These are phyloP conservation scores for Drosophila takahashii DNA, from an alignment of 1,140 invertebrate genomes.

Conservation along the genomic window DNA sequence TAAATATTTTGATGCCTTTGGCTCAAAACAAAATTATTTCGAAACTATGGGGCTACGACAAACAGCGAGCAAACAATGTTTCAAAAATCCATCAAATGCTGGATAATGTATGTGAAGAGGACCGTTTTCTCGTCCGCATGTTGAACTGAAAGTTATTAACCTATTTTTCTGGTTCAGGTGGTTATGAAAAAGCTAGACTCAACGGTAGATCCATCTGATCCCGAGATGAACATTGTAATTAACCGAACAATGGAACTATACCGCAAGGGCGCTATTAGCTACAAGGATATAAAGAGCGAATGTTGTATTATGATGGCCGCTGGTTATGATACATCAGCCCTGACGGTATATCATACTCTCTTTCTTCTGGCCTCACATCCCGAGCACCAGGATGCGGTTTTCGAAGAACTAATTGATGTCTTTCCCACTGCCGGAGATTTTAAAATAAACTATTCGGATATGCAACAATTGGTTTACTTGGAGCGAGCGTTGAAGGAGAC, in stretches of 20 bases:
- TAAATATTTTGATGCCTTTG: neutral
- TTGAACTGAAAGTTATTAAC: too few relatives aligned
- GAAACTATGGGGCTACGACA: neutral
- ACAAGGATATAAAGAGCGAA: conserved; percentile 56
- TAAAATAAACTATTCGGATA: conserved; percentile 85
- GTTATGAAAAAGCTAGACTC: neutral
- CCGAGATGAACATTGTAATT: conserved; percentile 18
- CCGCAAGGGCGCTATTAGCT: conserved; percentile 28
- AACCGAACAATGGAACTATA: conserved; percentile 44
- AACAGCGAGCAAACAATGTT: neutral
- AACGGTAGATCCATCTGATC: neutral
- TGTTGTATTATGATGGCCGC: conserved; percentile 49
- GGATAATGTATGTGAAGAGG: neutral
- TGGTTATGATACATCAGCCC: conserved; percentile 64
- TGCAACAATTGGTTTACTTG: conserved; percentile 87
- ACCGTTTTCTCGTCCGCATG: too few relatives aligned
- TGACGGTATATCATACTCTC: conserved; percentile 39
- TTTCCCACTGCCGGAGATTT: conserved; percentile 85
- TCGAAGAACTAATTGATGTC: conserved; percentile 87
- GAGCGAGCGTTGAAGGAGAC: conserved; percentile 88
- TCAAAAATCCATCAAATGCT: conserved; percentile 4
- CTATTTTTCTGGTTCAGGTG: neutral
- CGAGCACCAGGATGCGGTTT: conserved; percentile 85
- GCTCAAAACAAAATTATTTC: neutral
- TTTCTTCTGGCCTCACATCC: conserved; percentile 67